These are phyloP conservation scores for Sycon ciliatum DNA, from an alignment of 37 sponge, comb jelly and placozoan genomes.

Conservation along the genomic window DNA sequence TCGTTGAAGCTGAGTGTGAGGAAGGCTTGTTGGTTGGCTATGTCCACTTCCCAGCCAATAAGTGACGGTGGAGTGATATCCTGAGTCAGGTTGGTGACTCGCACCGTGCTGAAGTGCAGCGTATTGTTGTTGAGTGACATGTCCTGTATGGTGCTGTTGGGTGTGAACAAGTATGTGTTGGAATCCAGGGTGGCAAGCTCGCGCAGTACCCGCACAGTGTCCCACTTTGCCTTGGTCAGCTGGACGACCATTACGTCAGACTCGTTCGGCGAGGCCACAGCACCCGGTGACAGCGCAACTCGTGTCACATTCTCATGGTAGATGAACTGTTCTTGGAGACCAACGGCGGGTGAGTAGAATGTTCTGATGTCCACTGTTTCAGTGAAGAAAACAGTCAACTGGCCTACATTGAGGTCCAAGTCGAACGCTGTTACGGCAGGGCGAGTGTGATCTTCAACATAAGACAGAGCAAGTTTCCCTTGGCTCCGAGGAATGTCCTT, in stretches of 20 bases:
- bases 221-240: neutral
- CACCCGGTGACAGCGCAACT: no score
- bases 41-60: conserved; percentile 39
- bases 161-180: neutral
- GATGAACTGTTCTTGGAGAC: neutral
- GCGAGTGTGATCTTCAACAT: conserved; percentile 22
- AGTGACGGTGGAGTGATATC: conserved; percentile 71
- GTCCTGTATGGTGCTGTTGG: conserved; percentile 22
- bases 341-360: neutral
- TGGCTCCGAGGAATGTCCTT: neutral
- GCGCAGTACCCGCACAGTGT: neutral
- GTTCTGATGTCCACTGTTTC: conserved; percentile 22
- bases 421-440: conserved; percentile 38
- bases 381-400: conserved; percentile 13
- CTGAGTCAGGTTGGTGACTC: conserved; percentile 43
- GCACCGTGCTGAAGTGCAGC: conserved; percentile 21
- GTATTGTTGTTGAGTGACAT: conserved; percentile 42
- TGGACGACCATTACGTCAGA: neutral
- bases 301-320: neutral
- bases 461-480: neutral
- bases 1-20: conserved; percentile 72
- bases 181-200: neutral
- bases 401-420: conserved; percentile 63
- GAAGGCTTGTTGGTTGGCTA: conserved; percentile 34
- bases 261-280: neutral